Evolutionary conservation across 2,797 vertebrate species (phyloP).

Genomic region (Gobionotothen gibberifrons): DNA sequence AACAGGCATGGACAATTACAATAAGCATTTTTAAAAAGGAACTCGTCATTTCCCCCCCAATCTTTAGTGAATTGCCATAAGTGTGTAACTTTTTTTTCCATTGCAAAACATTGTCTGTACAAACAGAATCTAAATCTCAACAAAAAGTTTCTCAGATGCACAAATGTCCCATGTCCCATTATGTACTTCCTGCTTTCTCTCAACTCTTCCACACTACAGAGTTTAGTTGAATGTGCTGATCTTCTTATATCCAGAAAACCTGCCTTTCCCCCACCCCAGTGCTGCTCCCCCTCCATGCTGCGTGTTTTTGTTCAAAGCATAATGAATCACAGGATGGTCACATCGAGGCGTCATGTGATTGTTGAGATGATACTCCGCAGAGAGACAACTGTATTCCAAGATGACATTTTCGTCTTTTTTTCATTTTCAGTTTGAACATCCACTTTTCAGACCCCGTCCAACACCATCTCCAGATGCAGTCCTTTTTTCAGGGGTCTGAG

Average conservation of each 20-base stretch:
- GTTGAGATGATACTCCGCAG: slow-evolving; percentile 74
- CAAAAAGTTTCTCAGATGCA: slow-evolving; percentile 73
- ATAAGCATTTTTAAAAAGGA: slow-evolving; percentile 71
- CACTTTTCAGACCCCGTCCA: slow-evolving; percentile 20
- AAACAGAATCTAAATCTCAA: slow-evolving; percentile 77
- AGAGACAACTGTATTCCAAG: slow-evolving; percentile 55
- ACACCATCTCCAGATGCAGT: slow-evolving; percentile 29
- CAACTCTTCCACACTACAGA: slow-evolving; percentile 33
- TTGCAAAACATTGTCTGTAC: slow-evolving; percentile 82
- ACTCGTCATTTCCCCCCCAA: slow-evolving; percentile 27
- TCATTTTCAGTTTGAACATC: slow-evolving; percentile 53
- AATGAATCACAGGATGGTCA: slow-evolving; percentile 77
- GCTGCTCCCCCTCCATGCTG: slow-evolving; percentile 50
- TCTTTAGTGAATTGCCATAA: slow-evolving; percentile 60
- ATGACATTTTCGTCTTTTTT: slow-evolving; percentile 52
- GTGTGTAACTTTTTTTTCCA: slow-evolving; percentile 61
- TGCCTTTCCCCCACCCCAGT: slow-evolving; percentile 39
- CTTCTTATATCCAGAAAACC: slow-evolving; percentile 43
- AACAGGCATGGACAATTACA: slow-evolving; percentile 79
- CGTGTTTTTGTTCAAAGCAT: slow-evolving; percentile 66
- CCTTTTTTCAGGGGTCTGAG: slow-evolving; percentile 30
- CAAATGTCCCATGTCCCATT: slow-evolving; percentile 67
- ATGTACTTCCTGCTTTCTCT: slow-evolving; percentile 36
- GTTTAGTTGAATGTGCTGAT: slow-evolving; percentile 30
- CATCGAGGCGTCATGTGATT: slow-evolving; percentile 71